Percentiles rank a stretch among this genome's conserved stretches.
Evolutionary conservation across 1,140 invertebrate genomes (phyloP).

Genomic region (Hetaerina americana): DNA sequence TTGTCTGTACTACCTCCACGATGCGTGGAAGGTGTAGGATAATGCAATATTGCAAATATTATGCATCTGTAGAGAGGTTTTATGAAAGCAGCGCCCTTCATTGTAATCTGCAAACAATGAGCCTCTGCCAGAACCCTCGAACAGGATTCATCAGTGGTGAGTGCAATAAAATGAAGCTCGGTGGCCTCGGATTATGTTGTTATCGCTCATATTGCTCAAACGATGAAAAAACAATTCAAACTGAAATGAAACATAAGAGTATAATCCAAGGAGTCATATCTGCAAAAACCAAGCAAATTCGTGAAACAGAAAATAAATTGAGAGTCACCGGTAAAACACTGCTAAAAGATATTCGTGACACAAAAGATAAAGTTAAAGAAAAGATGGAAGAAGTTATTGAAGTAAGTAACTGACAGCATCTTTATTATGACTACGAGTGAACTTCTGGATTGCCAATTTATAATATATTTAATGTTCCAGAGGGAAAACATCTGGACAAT

Average conservation of each 20-base stretch:
- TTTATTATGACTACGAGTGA: not conserved
- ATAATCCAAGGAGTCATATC: conserved; percentile 5
- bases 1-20: not conserved
- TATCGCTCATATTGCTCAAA: not conserved
- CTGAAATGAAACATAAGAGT: not conserved
- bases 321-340: conserved; percentile 40
- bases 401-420: conserved; percentile 23
- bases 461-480: conserved; percentile 27
- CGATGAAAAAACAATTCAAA: not conserved
- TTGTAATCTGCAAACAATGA: not conserved
- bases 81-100: not conserved
- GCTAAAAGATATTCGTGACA: conserved; percentile 51
- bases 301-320: conserved; percentile 38
- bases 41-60: not conserved
- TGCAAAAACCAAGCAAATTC: conserved; percentile 33
- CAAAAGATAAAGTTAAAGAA: conserved; percentile 39
- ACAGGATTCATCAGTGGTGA: not conserved
- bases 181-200: not conserved
- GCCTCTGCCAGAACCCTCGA: not conserved
- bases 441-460: not conserved
- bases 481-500: conserved; percentile 87
- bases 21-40: not conserved
- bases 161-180: not conserved
- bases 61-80: not conserved
- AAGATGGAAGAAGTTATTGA: conserved; percentile 53